phyloP scores from a whole-genome alignment of 53 echinoderm and acorn worm species.

The Astropecten irregularis region DNA sequence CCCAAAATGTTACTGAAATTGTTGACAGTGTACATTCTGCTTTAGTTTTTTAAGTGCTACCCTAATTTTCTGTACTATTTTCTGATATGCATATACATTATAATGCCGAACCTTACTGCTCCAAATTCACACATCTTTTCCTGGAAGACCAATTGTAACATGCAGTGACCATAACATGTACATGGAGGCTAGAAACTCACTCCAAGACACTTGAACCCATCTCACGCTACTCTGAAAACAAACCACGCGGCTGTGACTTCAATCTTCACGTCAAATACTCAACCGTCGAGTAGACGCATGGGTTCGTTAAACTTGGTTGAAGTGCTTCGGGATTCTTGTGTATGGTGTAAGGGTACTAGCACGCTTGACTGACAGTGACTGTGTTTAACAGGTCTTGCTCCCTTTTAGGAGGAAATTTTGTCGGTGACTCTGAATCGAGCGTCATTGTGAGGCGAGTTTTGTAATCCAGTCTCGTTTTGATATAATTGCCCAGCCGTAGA shows the following conservation, averaged over 20 bases:
- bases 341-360: not conserved
- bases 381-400: constrained; percentile 31
- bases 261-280: constrained; percentile 3
- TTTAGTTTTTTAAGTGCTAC: no score
- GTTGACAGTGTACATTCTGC: no score
- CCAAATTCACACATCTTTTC: not conserved
- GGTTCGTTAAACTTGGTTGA: not conserved
- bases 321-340: not conserved
- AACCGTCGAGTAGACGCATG: not conserved
- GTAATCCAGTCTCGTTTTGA: not conserved
- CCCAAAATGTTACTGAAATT: no score
- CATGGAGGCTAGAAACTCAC: constrained; percentile 1
- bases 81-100: not conserved
- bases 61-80: no score
- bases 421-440: not conserved
- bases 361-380: constrained; percentile 16
- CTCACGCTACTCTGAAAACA: constrained; percentile 5
- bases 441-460: not conserved
- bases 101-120: not conserved
- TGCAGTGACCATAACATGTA: not conserved
- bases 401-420: constrained; percentile 5
- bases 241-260: no score
- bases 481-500: not conserved
- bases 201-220: not conserved
- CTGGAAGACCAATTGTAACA: not conserved